These are phyloP conservation scores for Reticulitermes speratus DNA, from an alignment of 1,140 invertebrate species.

Conservation along the genomic window DNA sequence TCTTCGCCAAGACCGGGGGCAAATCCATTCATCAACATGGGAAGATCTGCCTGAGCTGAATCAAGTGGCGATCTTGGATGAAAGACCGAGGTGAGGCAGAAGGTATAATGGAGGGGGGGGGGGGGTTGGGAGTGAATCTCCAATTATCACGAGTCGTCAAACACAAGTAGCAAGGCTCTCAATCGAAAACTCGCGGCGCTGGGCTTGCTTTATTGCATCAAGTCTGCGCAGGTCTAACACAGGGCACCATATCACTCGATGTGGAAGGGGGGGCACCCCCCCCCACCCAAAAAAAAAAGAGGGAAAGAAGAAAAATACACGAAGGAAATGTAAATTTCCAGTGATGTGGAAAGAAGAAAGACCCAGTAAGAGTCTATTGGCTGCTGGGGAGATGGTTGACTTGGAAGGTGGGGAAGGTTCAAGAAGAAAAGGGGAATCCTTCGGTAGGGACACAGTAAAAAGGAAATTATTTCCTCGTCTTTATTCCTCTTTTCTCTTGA, in stretches of 20 bases:
- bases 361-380: conserved; percentile 30
- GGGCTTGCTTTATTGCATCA: not conserved
- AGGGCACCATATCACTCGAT: conserved; percentile 42
- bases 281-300: no score
- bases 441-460: conserved; percentile 35
- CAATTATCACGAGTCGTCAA: conserved; percentile 44
- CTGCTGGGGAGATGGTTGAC: conserved; percentile 12
- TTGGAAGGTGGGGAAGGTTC: conserved; percentile 5
- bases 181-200: conserved; percentile 25
- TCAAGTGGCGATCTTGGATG: not conserved
- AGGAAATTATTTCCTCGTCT: conserved; percentile 33
- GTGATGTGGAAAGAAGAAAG: conserved; percentile 48
- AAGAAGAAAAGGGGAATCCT: conserved; percentile 35
- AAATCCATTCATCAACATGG: conserved; percentile 9
- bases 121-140: conserved; percentile 35
- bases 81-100: not conserved
- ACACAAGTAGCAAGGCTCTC: conserved; percentile 39
- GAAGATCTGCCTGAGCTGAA: not conserved
- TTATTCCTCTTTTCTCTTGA: conserved; percentile 26
- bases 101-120: not conserved
- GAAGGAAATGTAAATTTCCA: conserved; percentile 55
- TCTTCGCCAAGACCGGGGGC: not conserved
- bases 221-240: conserved; percentile 31
- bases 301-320: conserved; percentile 34
- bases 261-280: not conserved